Evolutionary conservation across 2,888 invertebrate genomes (phyloP), one percentile per base, ranked within the genome.

Genomic region (Athrips mouffetella): DNA sequence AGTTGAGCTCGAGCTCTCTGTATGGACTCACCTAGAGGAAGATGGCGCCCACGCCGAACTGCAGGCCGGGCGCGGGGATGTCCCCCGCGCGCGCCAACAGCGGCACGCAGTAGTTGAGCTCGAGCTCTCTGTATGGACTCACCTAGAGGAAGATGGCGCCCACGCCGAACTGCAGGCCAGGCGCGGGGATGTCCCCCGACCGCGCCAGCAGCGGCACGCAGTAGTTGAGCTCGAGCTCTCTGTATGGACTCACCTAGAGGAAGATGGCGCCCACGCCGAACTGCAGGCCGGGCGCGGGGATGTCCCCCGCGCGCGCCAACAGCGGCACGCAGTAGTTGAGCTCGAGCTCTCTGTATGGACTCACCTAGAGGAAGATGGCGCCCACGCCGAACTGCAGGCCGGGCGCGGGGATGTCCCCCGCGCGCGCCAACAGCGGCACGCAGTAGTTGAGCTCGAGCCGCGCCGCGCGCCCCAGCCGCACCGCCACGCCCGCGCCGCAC

Each of bases 371-470:
- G 81, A 96, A 96, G 65, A 94, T 92, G 45, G 94, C 90, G 23
- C 96, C 96, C 59, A 96, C 91, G 27, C 96, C 97, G 71, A 96
- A 92, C 83, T 96, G 96, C 62, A 96, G 90, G 35, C 95, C 95
- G 54, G 91, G 90, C 45, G 91, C 85, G 47, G 90, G 61, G 60
- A 78, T 86, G 81, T 97, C 97, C 10, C 90, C 92, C 51, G 88
- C 79, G 57, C 90, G 89, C 54, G 91, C 91, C 40, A 88, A 82
- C 47, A 95, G 65, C 33, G 98, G 98, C 67, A 95, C 82, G 76
- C 96, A 95, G 86, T 98, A 97, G 90, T 98, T 99, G 47, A 99
- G 91, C 89, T 99, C 99, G 47, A 99, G 90, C 49, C 98, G 91
- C n/a, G 97, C 98, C 54, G 93, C 95, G 91, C 58, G 63, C 0